Base-by-base conservation (phyloP, 92 coral and sea anemone species). In the Actinostola sp. region DNA sequence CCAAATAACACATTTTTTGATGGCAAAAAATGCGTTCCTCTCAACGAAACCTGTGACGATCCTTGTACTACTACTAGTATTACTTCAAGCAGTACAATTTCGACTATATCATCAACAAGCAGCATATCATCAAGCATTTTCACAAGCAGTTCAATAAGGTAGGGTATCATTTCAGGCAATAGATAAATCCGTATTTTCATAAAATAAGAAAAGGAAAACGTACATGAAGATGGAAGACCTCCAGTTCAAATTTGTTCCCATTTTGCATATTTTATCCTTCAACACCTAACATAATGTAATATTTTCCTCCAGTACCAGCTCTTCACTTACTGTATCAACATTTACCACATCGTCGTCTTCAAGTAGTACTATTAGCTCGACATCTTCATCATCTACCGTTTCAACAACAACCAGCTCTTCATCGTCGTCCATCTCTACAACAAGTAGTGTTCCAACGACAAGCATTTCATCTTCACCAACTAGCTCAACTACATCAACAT, bases 1-100 rank as follows among this genome's bases (percentile, higher is more conserved):
- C 98, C 98, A 21, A 54, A 59, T 46, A 78, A 81, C 28, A 73
- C 86, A n/a, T 93, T 42, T 75, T 93, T 89, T 61, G 85, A 93
- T 60, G 98, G 98, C 42, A 89, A 89, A 69, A 87, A 85, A 31
- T 93, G 98, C 68, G 92, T 77, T 43, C 91, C 91, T 24, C 80
- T 89, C 33, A 90, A 91, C 2, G 65, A 65, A 56, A 53, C 80
- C 2, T 93, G 98, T 68, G 78, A 76, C 17, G 73, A 70, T 15
- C 80, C 83, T 1, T 93, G 98, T 49, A 63, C 82, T 8, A 45
- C 83, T 11, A 71, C 58, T 15, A 32, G 66, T 35, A 28, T 66
- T 4, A 68, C 60, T 31, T 43, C 82, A 16, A 52, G 53, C 30
- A 56, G 66, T 27, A 63, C 81, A 9, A 69, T 74, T 23, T 80